Evolutionary conservation across 2,797 vertebrate species (phyloP), one percentile per base, ranked within the genome.

Genomic region (Rhinogobio ventralis): DNA sequence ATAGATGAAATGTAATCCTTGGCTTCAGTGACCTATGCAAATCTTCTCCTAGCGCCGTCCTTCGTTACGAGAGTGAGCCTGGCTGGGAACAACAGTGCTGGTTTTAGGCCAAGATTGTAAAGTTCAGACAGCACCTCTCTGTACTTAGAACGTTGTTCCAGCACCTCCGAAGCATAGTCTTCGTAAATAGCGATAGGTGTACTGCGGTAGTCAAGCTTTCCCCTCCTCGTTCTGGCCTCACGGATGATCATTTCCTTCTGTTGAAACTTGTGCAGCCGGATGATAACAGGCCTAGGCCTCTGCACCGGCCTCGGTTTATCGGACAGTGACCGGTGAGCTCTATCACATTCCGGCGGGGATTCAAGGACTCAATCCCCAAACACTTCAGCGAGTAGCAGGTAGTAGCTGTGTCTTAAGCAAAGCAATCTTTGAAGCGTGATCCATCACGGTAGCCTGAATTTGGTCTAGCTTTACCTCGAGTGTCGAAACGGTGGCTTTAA

Each of bases 261-360:
- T 7, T 68, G 53, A 9, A 57, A n/a, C 20, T 9, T 57, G 9
- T 69, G 67, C 4, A 69, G 19, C 19, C 36, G 1, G 10, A 42
- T 7, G 10, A 42, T 69, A 39, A 69, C 67, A 69, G 67, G 67
- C 33, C 67, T 68, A 10, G 67, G 33, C 67, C 67, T 69, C 67
- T 69, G 36, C 33, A 36, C 66, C 33, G 20, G 66, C 66, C 33
- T 23, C 19, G 19, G 51, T 8, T 8, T 55, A 19, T 55, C 51
- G 7, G 51, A 55, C 19, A 55, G 51, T 53, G 51, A 45, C 42
- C 9, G 2, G 9, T 45, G 42, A 45, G 42, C 42, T 45, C 60
- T 64, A 6, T 28, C 39, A 3, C 42, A 72, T 46, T 72, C 68
- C 5, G n/a, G 6, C 23, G 30, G 42, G 55, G 46, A 33, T 33